Evolutionary conservation across 1,140 invertebrate genomes (phyloP).

Genomic region (Mylabris phalerata): DNA sequence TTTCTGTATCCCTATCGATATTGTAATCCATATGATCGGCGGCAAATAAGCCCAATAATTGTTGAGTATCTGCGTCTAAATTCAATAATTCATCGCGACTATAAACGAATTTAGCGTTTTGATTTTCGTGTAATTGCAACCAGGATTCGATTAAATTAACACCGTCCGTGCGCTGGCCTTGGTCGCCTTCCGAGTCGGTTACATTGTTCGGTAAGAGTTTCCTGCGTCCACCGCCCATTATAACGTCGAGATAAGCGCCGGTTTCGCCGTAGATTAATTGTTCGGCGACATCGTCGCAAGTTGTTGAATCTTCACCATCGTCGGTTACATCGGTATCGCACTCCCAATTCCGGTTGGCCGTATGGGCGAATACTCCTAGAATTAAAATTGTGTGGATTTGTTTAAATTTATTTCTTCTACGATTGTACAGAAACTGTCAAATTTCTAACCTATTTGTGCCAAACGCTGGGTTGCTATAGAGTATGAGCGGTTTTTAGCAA

Average conservation of each 20-base stretch:
- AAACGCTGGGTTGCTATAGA: too few relatives aligned
- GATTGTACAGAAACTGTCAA: too few relatives aligned
- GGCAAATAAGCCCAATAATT: constrained; percentile 52
- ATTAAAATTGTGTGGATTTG: too few relatives aligned
- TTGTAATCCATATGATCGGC: constrained; percentile 47
- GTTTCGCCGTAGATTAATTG: constrained; percentile 66
- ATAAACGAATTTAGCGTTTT: constrained; percentile 51
- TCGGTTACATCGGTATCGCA: constrained; percentile 55
- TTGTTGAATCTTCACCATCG: constrained; percentile 37
- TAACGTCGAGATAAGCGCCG: constrained; percentile 55
- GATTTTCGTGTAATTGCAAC: constrained; percentile 35
- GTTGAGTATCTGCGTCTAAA: constrained; percentile 41
- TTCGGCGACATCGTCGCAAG: constrained; percentile 66
- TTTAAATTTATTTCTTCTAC: too few relatives aligned
- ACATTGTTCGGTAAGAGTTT: constrained; percentile 61
- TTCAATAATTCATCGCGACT: constrained; percentile 49
- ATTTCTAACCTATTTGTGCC: too few relatives aligned
- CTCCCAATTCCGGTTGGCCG: constrained; percentile 71
- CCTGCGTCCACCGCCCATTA: constrained; percentile 66
- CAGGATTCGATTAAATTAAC: constrained; percentile 48
- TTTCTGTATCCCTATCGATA: constrained; percentile 45
- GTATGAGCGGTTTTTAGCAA: too few relatives aligned
- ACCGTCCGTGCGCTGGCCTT: constrained; percentile 43
- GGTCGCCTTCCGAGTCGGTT: constrained; percentile 46
- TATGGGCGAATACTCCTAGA: constrained; percentile 68